Percentiles rank a stretch among this genome's conserved stretches.
phyloP scores from a whole-genome alignment of 2,113 vertebrate genomes.

The Lepus timidus region DNA sequence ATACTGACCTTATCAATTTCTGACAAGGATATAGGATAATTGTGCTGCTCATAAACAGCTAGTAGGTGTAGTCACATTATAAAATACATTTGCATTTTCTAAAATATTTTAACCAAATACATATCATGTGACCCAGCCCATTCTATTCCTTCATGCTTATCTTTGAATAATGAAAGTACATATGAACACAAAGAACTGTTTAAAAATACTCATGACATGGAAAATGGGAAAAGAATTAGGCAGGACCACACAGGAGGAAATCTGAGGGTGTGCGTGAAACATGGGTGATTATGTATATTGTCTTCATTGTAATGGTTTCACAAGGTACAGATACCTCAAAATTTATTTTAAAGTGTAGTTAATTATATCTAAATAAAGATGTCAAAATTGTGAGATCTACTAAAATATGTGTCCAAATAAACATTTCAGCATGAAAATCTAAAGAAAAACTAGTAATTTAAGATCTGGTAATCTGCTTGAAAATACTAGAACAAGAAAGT shows the following conservation, averaged over 20 bases:
- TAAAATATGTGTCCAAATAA: conserved; percentile 12
- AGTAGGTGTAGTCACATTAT: neutral
- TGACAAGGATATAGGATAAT: neutral
- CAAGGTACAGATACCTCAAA: neutral
- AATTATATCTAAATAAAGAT: neutral
- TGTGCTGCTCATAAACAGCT: neutral
- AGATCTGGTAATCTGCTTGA: conserved; percentile 1
- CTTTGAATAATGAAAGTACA: neutral
- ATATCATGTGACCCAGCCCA: neutral
- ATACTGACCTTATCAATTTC: neutral
- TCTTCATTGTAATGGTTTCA: conserved; percentile 18
- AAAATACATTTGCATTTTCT: neutral
- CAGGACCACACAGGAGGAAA: neutral
- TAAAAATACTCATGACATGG: neutral
- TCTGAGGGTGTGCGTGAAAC: neutral
- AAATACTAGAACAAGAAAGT: neutral
- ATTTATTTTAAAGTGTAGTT: neutral
- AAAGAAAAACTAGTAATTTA: neutral
- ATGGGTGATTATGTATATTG: neutral
- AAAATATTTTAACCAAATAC: neutral
- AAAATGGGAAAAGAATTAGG: neutral
- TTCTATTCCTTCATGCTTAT: conserved; percentile 8
- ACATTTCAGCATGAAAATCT: neutral
- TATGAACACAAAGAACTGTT: neutral
- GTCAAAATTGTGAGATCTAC: neutral